Percentiles rank a stretch among this genome's conserved stretches.
phyloP scores from a whole-genome alignment of 1,140 invertebrate genomes.

The Palaemon carinicauda region DNA sequence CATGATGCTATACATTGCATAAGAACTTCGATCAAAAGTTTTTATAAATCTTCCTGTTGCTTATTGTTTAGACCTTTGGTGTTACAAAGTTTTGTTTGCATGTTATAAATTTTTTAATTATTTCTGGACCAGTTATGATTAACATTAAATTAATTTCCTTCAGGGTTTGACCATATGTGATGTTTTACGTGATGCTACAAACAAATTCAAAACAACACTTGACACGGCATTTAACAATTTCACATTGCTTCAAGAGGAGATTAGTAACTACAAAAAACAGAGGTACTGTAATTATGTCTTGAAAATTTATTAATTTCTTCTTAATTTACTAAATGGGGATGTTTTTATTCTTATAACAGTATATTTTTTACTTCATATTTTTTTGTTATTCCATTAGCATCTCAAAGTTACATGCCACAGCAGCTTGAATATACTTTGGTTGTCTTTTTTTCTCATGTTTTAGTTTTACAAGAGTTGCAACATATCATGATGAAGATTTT shows the following conservation, averaged over 20 bases:
- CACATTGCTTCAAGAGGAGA: conserved; percentile 3
- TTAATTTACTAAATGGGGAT: background rate
- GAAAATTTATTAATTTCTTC: background rate
- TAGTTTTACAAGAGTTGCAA: no score
- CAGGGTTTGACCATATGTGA: conserved; percentile 34
- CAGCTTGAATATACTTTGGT: no score
- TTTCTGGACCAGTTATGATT: background rate
- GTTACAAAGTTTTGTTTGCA: background rate
- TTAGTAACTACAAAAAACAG: conserved; percentile 14
- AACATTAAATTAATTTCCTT: background rate
- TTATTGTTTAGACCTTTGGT: background rate
- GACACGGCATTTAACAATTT: background rate
- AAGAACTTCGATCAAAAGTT: background rate
- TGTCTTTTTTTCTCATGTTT: no score
- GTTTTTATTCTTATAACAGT: no score
- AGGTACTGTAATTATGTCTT: background rate
- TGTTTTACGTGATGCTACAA: conserved; percentile 6
- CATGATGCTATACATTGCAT: background rate
- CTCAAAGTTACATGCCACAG: no score
- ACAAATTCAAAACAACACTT: background rate
- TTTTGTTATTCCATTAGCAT: background rate
- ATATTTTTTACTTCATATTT: background rate
- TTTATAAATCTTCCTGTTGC: background rate
- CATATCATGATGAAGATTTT: no score
- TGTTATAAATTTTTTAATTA: background rate